phyloP scores from a whole-genome alignment of 2,888 invertebrate genomes.

The Tetrapedia diversipes region DNA sequence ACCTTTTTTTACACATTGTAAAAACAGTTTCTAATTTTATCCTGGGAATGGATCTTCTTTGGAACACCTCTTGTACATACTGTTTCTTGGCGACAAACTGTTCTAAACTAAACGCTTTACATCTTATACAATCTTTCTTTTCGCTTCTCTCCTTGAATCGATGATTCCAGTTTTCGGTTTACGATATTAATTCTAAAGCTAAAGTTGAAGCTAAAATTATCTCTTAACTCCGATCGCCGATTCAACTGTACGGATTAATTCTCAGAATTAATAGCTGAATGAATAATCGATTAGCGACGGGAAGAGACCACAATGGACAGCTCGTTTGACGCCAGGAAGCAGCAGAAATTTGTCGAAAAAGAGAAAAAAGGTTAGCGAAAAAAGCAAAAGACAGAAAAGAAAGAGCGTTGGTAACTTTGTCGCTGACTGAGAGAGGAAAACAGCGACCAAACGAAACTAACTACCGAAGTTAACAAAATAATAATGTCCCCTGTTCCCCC shows the following conservation, averaged over 20 bases:
- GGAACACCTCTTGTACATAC: conserved; percentile 27
- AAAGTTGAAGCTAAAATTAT: too few relatives aligned
- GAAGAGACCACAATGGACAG: too few relatives aligned
- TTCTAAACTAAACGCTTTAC: not conserved
- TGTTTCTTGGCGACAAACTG: conserved; percentile 43
- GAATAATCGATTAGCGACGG: too few relatives aligned
- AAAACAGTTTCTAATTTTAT: conserved; percentile 42
- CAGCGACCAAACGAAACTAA: conserved; percentile 42
- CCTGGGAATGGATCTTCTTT: conserved; percentile 50
- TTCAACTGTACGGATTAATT: not conserved
- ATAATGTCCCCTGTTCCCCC: conserved; percentile 66
- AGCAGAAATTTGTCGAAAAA: not conserved
- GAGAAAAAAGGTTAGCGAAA: not conserved
- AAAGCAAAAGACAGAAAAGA: not conserved
- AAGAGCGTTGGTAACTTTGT: conserved; percentile 4
- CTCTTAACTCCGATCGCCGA: too few relatives aligned
- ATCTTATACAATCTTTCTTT: too few relatives aligned
- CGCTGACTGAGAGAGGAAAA: conserved; percentile 18
- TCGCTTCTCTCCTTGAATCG: not conserved
- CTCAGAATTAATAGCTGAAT: not conserved
- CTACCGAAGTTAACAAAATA: conserved; percentile 65
- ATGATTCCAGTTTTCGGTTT: not conserved
- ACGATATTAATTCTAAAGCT: too few relatives aligned
- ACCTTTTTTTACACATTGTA: conserved; percentile 32
- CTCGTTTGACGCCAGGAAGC: conserved; percentile 46